Base-by-base conservation (phyloP, 1,140 invertebrate species). In the Halyomorpha halys region DNA sequence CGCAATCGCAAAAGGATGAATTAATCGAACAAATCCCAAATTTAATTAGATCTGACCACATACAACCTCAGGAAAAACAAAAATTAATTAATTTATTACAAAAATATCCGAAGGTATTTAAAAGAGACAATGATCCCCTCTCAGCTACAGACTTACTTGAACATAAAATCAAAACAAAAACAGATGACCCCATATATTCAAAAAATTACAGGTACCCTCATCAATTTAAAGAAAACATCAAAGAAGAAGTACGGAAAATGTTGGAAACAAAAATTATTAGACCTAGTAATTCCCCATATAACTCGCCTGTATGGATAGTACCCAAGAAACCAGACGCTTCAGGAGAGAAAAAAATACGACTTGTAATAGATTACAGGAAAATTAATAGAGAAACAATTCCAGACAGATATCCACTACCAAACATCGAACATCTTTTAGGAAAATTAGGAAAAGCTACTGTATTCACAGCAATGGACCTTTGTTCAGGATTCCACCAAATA, bases 121-220 rank as follows among this genome's bases (percentile, higher is more conserved):
- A n/a, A n/a, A n/a, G n/a, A n/a, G n/a, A n/a, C n/a, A n/a, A n/a
- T n/a, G n/a, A n/a, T n/a, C n/a, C n/a, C n/a, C n/a, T n/a, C n/a
- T n/a, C n/a, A n/a, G n/a, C n/a, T n/a, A n/a, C n/a, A n/a, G n/a
- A n/a, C n/a, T n/a, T n/a, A 59, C 4, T 73, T 23, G 63, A 72
- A 62, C 73, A 74, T 68, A 51, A 69, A 60, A 74, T 74, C 34
- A 64, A 62, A 15, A 70, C 66, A 0, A 54, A 59, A 23, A 61
- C 64, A 47, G 61, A 67, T 0, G n/a, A 23, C n/a, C 70, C 72
- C 1, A 65, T 74, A 3, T 67, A 68, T 59, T 66, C 65, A 11
- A 71, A 71, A 67, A 68, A 66, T 6, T 76, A 76, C 66, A 63
- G 73, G 60, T 75, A 71, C 45, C 74, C 74, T 16, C 66, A 71